Evolutionary conservation across 1,140 invertebrate genomes (phyloP), one percentile per base, ranked within the genome.

Genomic region (Dufourea novaeangliae): DNA sequence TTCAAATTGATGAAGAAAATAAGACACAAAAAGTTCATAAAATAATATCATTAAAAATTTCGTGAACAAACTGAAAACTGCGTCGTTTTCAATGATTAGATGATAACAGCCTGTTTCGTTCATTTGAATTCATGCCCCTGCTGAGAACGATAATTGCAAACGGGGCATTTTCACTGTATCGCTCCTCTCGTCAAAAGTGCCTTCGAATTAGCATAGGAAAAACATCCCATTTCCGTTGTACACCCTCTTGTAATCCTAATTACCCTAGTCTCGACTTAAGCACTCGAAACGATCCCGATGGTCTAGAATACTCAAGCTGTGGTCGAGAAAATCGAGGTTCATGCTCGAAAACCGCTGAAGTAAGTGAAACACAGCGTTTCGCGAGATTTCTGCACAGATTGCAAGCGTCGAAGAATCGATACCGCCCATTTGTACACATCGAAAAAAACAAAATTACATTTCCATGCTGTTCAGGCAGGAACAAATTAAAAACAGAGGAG

Each of bases 311-410:
- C 46, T 54, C 50, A 25, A 25, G 20, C 25, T 17, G 17, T 20
- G 22, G 25, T 39, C 61, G 62, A 25, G 27, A 41, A 41, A 34
- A 41, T 74, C 27, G 71, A 74, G 46, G 27, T 63, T 57, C 62
- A 56, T 67, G 50, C 50, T 74, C 63, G 72, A 74, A 74, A 74
- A 74, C 2, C 62, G 72, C 72, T 74, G 72, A 74, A 67, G 66
- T 56, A 29, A 29, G 25, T 74, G 50, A 74, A 74, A 57, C 37
- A 54, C 6, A 20, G 20, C 14, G 25, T 67, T 74, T 44, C 50
- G 6, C 50, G 27, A 37, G 50, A 34, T 20, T 54, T 56, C 34
- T 37, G 27, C 50, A 34, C 27, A n/a, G 66, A 50, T 22, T 37
- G 27, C 25, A n/a, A n/a, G 27, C 8, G 29, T 25, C 14, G 14